phyloP scores from a whole-genome alignment of 2,888 invertebrate genomes.

The Andrena camellia region DNA sequence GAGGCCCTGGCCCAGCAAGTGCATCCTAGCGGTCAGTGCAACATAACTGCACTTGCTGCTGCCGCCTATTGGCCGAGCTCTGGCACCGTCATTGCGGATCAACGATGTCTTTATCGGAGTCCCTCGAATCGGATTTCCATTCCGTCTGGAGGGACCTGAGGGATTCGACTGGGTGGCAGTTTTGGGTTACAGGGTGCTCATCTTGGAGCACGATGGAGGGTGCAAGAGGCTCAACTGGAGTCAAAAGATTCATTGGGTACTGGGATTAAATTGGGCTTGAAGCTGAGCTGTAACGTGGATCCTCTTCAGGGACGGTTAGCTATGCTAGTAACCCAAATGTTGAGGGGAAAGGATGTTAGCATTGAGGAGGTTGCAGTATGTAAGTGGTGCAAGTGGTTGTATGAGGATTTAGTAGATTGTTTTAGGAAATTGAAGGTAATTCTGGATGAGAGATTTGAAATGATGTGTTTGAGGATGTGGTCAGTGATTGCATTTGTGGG shows the following conservation, averaged over 20 bases:
- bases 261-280: constrained; percentile 28
- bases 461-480: too few relatives aligned
- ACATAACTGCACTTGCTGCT: constrained; percentile 80
- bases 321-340: not conserved
- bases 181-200: too few relatives aligned
- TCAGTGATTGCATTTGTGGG: too few relatives aligned
- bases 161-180: too few relatives aligned
- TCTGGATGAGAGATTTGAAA: too few relatives aligned
- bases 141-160: not conserved
- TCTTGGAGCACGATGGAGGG: too few relatives aligned
- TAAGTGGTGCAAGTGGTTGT: too few relatives aligned
- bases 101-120: constrained; percentile 33
- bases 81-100: constrained; percentile 64
- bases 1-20: constrained; percentile 56
- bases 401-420: too few relatives aligned
- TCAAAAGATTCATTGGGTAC: too few relatives aligned
- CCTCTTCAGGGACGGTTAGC: not conserved
- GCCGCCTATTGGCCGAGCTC: constrained; percentile 62
- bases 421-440: too few relatives aligned
- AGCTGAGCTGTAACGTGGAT: constrained; percentile 15
- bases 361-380: too few relatives aligned
- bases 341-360: not conserved
- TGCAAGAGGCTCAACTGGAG: too few relatives aligned
- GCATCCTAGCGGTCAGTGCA: constrained; percentile 79
- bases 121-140: constrained; percentile 28